Base-by-base conservation (phyloP, 1,140 invertebrate genomes). In the Agrypnia vestita region DNA sequence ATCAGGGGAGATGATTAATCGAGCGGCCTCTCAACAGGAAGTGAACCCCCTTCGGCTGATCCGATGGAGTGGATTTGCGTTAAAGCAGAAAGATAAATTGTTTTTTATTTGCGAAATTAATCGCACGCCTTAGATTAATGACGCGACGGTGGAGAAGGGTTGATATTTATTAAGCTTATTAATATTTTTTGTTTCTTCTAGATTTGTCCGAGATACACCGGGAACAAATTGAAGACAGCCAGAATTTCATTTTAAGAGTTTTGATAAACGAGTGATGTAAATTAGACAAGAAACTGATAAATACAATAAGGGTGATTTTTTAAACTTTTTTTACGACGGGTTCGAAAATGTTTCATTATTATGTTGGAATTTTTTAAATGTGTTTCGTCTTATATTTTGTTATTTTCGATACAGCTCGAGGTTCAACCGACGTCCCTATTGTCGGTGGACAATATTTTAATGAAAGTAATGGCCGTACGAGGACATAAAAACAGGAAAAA, bases 1-100 rank as follows among this genome's bases (percentile, higher is more conserved):
- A 74, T 72, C 80, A 76, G 73, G 59, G 73, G 47, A 25, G 62
- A 78, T 81, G 80, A 81, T 81, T 81, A 81, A 81, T 80, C 19
- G 55, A 44, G 46, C 10, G 56, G 9, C 25, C 25, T 69, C 71
- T 73, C 53, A 62, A 61, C 49, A 61, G 77, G 74, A 64, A 46
- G 25, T 25, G 25, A 19, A 76, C 25, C 21, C 49, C 51, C 76
- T 51, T 53, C 76, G 17, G 35, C 21, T 49, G 69, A 78, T 78
- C 62, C 62, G 62, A 69, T 78, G 67, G 46, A 72, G 67, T 46
- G 71, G 53, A 46, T 44, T 79, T 71, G 51, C 25, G 67, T 51
- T 59, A 67, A 61, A 73, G 51, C 35, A 25, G 49, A 17, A 62
- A 71, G 76, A 78, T 64, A 55, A 64, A 76, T 76, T 46, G 61